Percentiles rank a stretch among this genome's conserved stretches.
Conservation (phyloP, 2,888 invertebrate species). For the Galerucella pusilla region DNA sequence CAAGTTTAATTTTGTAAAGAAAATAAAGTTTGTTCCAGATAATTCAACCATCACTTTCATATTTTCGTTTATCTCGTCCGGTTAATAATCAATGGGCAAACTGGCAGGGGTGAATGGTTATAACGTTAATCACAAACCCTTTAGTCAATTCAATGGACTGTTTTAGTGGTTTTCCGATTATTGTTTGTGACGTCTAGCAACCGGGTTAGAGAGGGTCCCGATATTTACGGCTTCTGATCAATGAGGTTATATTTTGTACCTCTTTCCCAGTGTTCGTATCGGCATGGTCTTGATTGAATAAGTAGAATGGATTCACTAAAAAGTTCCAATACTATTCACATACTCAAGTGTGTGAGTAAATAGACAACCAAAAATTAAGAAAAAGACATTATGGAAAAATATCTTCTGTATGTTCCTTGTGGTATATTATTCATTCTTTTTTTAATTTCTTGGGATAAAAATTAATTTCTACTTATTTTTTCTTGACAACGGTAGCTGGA, state of each 20-base stretch:
- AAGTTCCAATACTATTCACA: too few relatives aligned
- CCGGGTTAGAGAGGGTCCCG: background rate
- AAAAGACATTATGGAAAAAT: too few relatives aligned
- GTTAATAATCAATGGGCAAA: conserved; percentile 24
- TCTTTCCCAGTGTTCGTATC: background rate
- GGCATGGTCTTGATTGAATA: too few relatives aligned
- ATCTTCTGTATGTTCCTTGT: too few relatives aligned
- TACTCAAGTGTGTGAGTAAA: too few relatives aligned
- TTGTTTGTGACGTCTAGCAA: conserved; percentile 6
- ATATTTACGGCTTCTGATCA: background rate
- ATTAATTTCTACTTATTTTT: too few relatives aligned
- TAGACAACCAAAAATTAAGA: too few relatives aligned
- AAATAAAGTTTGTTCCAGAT: background rate
- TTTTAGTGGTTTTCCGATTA: conserved; percentile 34
- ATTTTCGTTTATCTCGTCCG: conserved; percentile 20
- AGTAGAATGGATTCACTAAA: too few relatives aligned
- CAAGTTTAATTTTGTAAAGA: background rate
- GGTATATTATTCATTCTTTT: too few relatives aligned
- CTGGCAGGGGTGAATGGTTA: conserved; percentile 12
- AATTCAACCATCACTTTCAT: background rate
- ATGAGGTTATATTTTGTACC: background rate
- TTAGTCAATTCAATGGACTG: conserved; percentile 28
- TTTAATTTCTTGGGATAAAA: too few relatives aligned
- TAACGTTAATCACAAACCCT: conserved; percentile 30
- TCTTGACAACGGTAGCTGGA: too few relatives aligned